phyloP scores from a whole-genome alignment of 2,797 vertebrate genomes.

The Meda fulgida region DNA sequence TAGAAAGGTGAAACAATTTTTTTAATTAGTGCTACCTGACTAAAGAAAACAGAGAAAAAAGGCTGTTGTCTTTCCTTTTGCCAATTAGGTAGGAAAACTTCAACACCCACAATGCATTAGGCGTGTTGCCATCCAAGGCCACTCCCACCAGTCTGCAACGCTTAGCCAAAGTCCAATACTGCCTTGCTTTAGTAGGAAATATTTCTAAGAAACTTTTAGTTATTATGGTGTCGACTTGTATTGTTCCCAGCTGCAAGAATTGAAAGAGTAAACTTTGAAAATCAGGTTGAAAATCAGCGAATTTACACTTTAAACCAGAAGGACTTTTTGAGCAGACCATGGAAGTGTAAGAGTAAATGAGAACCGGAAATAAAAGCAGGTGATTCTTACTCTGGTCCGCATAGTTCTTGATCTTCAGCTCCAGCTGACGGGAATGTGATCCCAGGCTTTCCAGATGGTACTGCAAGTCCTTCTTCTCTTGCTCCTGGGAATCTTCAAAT shows the following conservation, averaged over 20 bases:
- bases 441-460: slow-evolving; percentile 89
- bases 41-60: neutral
- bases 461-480: slow-evolving; percentile 97
- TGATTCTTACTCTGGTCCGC: slow-evolving; percentile 88
- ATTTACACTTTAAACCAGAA: too few species aligned
- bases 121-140: neutral
- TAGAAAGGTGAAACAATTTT: too few species aligned
- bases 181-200: too few species aligned
- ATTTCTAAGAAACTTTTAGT: too few species aligned
- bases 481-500: slow-evolving; percentile 96
- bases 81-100: neutral
- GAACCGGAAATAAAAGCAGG: neutral
- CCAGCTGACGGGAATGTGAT: slow-evolving; percentile 91
- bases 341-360: neutral
- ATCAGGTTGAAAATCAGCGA: too few species aligned
- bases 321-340: neutral
- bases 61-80: neutral
- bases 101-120: neutral
- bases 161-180: too few species aligned
- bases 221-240: too few species aligned
- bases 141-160: neutral
- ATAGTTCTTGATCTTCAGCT: slow-evolving; percentile 95
- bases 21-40: too few species aligned
- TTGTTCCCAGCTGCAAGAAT: too few species aligned
- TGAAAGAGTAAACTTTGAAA: too few species aligned